phyloP scores from a whole-genome alignment of 2,888 invertebrate genomes.

The Luperina nickerlii region DNA sequence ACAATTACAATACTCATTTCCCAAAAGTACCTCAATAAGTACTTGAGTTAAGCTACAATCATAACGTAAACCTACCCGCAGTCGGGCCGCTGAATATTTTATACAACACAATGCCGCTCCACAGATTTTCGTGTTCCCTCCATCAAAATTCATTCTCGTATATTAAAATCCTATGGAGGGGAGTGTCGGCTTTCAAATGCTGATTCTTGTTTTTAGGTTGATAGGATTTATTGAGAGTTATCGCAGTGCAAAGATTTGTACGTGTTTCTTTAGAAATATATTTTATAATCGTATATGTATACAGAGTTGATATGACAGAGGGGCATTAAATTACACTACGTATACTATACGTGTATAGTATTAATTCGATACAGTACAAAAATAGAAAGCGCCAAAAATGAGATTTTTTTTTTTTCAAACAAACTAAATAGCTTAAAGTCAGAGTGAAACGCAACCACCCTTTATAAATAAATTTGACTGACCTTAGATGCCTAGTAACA shows the following conservation, averaged over 20 bases:
- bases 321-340: too few species aligned
- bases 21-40: conserved; percentile 45
- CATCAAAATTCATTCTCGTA: conserved; percentile 60
- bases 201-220: conserved; percentile 35
- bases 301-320: too few species aligned
- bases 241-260: not conserved
- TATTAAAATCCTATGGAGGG: conserved; percentile 53
- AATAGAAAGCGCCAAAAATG: too few species aligned
- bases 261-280: not conserved
- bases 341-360: too few species aligned
- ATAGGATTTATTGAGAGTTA: conserved; percentile 16
- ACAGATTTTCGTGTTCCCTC: conserved; percentile 60
- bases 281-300: too few species aligned
- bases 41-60: conserved; percentile 44
- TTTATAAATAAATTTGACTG: too few species aligned
- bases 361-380: too few species aligned
- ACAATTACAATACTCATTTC: conserved; percentile 49
- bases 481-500: too few species aligned
- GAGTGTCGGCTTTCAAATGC: conserved; percentile 45
- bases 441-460: too few species aligned
- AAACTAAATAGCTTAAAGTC: too few species aligned
- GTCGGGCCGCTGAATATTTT: conserved; percentile 53
- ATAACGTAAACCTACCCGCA: conserved; percentile 29
- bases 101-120: conserved; percentile 42
- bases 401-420: too few species aligned